Percentiles rank a stretch among this genome's conserved stretches.
phyloP scores from a whole-genome alignment of 2,797 vertebrate species.

The Microctenopoma steveboyesi region DNA sequence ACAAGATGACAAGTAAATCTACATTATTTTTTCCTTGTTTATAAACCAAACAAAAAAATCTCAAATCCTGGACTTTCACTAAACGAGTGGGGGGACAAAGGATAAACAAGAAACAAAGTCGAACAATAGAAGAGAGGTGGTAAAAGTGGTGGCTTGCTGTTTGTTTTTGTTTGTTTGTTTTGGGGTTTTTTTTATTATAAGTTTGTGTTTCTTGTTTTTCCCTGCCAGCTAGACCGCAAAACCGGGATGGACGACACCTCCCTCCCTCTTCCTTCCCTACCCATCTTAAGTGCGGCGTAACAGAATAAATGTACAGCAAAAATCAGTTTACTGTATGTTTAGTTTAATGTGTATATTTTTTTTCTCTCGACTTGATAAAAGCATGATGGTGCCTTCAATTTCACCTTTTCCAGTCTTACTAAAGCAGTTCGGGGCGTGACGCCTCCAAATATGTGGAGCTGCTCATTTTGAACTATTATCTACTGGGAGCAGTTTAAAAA shows the following conservation, averaged over 20 bases:
- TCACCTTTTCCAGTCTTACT: slow-evolving; percentile 93
- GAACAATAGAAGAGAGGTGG: slow-evolving; percentile 70
- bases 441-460: slow-evolving; percentile 57
- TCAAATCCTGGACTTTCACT: slow-evolving; percentile 76
- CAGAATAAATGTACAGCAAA: slow-evolving; percentile 90
- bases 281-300: slow-evolving; percentile 66
- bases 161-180: slow-evolving; percentile 1
- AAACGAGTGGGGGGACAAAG: slow-evolving; percentile 61
- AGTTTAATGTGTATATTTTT: slow-evolving; percentile 76
- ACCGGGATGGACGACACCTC: slow-evolving; percentile 79
- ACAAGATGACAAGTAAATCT: slow-evolving; percentile 79
- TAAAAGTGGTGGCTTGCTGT: slow-evolving; percentile 54
- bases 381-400: slow-evolving; percentile 97
- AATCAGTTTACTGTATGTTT: slow-evolving; percentile 85
- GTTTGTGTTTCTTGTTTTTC: slow-evolving; percentile 52
- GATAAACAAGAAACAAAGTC: slow-evolving; percentile 62
- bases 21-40: slow-evolving; percentile 80
- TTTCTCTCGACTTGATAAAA: slow-evolving; percentile 84
- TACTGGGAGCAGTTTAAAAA: slow-evolving; percentile 58
- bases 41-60: slow-evolving; percentile 63
- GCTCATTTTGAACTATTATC: slow-evolving; percentile 71
- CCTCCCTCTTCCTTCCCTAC: slow-evolving; percentile 56
- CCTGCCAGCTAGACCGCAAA: slow-evolving; percentile 84
- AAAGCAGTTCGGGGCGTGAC: slow-evolving; percentile 63
- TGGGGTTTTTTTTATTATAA: slow-evolving; percentile 46